Base-by-base conservation (phyloP, 2,888 invertebrate species). In the Trilocha varians region DNA sequence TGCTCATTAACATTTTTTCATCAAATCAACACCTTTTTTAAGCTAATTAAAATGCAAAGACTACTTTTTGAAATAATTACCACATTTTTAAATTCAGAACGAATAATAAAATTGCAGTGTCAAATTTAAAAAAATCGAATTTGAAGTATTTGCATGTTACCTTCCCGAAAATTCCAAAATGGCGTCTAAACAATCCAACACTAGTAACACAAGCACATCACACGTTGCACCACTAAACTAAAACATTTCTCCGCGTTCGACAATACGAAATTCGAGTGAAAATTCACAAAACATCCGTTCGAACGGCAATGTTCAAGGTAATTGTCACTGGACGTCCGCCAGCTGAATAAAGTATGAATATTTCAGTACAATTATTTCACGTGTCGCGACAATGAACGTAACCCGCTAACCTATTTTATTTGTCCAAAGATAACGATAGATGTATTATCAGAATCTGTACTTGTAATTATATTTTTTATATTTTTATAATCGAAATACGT, bases 311-410 rank as follows among this genome's bases (percentile, higher is more conserved):
- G 15, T 36, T 34, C 34, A 40, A 39, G 37, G 34, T 37, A 37
- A 43, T 40, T 43, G 43, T 43, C 69, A 48, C 69, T 79, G 79
- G 79, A 70, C 51, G 41, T 39, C 36, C 47, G 70, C 79, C 58
- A 59, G 53, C 38, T 33, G 52, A 50, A 41, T 38, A 46, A 49
- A 48, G 42, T 14, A n/a, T 17, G 33, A 38, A 32, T 35, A 40
- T 9, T 25, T 35, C 8, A 25, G 38, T 34, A 34, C 13, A 42
- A 13, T 33, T 36, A 5, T 41, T 15, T 34, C 13, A 38, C 16
- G 25, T 38, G 38, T 25, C 15, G 38, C 32, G 32, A 32, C 38
- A 38, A n/a, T 13, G 38, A 32, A 11, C 15, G 15, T 38, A 38
- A 38, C 38, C 35, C 38, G 13, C 32, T 35, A 16, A 38, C n/a